These are phyloP conservation scores for Melanotus villosus DNA, from an alignment of 2,888 invertebrate genomes.

Conservation along the genomic window DNA sequence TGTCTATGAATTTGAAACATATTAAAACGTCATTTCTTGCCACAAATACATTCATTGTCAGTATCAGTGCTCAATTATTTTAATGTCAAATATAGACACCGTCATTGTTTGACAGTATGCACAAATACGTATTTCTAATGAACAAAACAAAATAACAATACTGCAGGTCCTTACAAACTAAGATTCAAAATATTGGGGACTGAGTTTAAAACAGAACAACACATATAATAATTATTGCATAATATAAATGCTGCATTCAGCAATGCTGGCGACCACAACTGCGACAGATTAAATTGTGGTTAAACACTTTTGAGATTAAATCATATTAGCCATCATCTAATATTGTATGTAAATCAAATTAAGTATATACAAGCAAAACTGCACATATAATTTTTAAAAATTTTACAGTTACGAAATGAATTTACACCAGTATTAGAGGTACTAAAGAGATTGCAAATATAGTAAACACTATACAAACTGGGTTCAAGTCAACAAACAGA, in stretches of 20 bases:
- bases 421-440: constrained; percentile 61
- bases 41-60: constrained; percentile 28
- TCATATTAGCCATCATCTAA: constrained; percentile 17
- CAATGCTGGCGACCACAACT: constrained; percentile 29
- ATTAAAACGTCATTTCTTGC: not conserved
- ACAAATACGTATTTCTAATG: constrained; percentile 19
- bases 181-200: constrained; percentile 17
- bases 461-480: constrained; percentile 60
- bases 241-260: constrained; percentile 31
- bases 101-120: not conserved
- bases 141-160: constrained; percentile 40
- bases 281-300: constrained; percentile 6
- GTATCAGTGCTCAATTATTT: constrained; percentile 19
- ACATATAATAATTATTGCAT: constrained; percentile 41
- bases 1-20: no score
- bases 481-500: constrained; percentile 25
- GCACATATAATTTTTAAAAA: constrained; percentile 61
- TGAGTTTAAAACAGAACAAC: constrained; percentile 31
- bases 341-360: constrained; percentile 30
- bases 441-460: constrained; percentile 66
- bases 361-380: constrained; percentile 67
- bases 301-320: constrained; percentile 7
- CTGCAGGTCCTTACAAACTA: constrained; percentile 32
- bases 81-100: not conserved
- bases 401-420: constrained; percentile 65